Evolutionary conservation across 2,797 vertebrate genomes (phyloP), one percentile per base, ranked within the genome.

Genomic region (Melanogrammus aeglefinus): DNA sequence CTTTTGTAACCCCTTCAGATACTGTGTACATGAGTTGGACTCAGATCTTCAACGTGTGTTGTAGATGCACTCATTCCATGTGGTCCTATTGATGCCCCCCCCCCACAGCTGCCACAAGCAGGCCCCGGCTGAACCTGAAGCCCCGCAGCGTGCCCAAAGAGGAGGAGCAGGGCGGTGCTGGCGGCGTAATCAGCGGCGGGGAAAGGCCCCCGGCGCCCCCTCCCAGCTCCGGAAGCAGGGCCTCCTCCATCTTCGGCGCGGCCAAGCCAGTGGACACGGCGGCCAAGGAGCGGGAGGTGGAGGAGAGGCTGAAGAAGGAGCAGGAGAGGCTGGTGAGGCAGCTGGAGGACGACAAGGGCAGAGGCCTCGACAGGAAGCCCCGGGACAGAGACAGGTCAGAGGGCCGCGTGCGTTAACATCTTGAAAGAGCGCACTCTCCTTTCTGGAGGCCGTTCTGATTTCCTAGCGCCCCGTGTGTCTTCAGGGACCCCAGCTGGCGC

Each of bases 191-290:
- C 2, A n/a, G 66, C 14, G 66, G 66, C 4, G 66, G 66, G 2
- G 66, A n/a, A 0, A 1, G 27, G 14, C 69, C 27, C 2, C 84
- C 90, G 0, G 81, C 86, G 29, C 89, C 91, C 1, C 86, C 95
- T n/a, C 83, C 93, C 0, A 88, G 92, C 78, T 94, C 96, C 21
- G 91, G 95, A 85, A 92, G 93, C 66, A 94, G 96, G 0, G 90
- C 96, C 47, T 96, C 92, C 0, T 91, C 96, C 81, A 97, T 99
- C 91, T 99, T 99, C 4, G 97, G 97, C 8, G 96, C 84, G 3
- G 97, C 97, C 78, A 97, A 96, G 82, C 97, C 97, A 0, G 97
- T 98, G 79, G 97, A 99, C 88, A 99, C 97, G 0, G 96, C 97
- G 5, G 94, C 97, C 76, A 94, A 95, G 88, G 97, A 98, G 90